Conservation (phyloP, 2,113 vertebrate genomes). For the Lagopus leucura region DNA sequence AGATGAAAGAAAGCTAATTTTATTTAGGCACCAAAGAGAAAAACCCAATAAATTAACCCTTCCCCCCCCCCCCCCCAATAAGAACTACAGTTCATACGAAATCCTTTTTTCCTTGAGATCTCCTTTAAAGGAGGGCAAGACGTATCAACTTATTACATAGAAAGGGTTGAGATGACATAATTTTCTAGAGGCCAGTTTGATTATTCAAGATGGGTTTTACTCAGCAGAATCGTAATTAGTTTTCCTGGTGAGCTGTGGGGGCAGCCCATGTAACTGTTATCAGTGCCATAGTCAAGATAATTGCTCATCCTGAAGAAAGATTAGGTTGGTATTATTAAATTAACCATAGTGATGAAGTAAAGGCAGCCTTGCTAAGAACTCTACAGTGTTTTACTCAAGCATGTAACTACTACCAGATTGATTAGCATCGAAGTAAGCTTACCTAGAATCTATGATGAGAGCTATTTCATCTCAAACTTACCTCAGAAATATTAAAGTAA, state of each 20-base stretch:
- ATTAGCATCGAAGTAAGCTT: not conserved
- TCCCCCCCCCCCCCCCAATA: not conserved
- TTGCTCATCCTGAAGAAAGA: not conserved
- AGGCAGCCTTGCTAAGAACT: not conserved
- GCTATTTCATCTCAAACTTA: not conserved
- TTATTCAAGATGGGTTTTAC: not conserved
- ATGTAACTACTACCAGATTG: not conserved
- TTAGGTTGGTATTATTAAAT: not conserved
- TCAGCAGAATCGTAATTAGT: not conserved
- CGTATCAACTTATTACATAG: not conserved
- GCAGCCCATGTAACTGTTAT: not conserved
- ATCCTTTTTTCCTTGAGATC: not conserved
- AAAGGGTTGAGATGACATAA: not conserved
- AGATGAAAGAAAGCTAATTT: not conserved
- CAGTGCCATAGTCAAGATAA: not conserved
- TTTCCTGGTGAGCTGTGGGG: not conserved
- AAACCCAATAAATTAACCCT: not conserved
- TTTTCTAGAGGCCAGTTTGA: not conserved
- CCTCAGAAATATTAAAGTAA: not conserved
- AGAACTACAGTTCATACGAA: not conserved
- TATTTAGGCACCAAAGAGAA: not conserved
- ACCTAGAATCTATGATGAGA: not conserved
- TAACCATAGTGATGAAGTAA: not conserved
- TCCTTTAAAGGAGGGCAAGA: not conserved
- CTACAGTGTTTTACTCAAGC: not conserved